These are phyloP conservation scores for Eufriesea mexicana DNA, from an alignment of 1,140 invertebrate species.

Conservation along the genomic window DNA sequence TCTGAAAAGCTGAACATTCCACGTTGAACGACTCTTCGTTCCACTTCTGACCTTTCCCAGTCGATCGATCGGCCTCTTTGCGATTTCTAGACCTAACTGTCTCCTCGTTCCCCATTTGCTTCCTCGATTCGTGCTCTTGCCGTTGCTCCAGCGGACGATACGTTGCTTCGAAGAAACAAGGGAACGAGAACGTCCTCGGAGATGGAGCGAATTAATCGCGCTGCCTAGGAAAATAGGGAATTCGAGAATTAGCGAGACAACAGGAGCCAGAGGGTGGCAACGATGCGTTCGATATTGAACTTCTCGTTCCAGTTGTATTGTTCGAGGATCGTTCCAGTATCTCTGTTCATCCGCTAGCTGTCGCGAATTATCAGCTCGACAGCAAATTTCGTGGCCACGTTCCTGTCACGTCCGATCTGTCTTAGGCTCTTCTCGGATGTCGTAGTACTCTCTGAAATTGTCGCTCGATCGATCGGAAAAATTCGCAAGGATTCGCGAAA, in stretches of 20 bases:
- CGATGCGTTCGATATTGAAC: constrained; percentile 41
- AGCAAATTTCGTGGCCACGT: neutral
- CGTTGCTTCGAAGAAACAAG: neutral
- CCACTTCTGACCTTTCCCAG: constrained; percentile 1
- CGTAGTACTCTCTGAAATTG: too few relatives aligned
- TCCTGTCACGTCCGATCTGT: too few relatives aligned
- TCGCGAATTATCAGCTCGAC: constrained; percentile 27
- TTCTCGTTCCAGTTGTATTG: constrained; percentile 36
- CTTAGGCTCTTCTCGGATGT: neutral
- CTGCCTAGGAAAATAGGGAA: neutral
- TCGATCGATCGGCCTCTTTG: constrained; percentile 1
- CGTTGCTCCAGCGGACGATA: too few relatives aligned
- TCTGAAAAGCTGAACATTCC: neutral
- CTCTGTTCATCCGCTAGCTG: neutral
- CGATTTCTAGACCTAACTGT: neutral
- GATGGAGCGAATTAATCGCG: neutral
- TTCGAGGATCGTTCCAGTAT: neutral
- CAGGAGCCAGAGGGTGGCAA: neutral
- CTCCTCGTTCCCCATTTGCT: neutral
- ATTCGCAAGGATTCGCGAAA: too few relatives aligned
- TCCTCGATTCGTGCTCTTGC: neutral
- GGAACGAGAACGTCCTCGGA: too few relatives aligned
- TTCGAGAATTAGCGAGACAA: neutral
- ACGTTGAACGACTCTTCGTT: neutral
- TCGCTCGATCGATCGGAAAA: neutral